Conservation (phyloP, 2,113 vertebrate species). For the Gobiocypris rarus region DNA sequence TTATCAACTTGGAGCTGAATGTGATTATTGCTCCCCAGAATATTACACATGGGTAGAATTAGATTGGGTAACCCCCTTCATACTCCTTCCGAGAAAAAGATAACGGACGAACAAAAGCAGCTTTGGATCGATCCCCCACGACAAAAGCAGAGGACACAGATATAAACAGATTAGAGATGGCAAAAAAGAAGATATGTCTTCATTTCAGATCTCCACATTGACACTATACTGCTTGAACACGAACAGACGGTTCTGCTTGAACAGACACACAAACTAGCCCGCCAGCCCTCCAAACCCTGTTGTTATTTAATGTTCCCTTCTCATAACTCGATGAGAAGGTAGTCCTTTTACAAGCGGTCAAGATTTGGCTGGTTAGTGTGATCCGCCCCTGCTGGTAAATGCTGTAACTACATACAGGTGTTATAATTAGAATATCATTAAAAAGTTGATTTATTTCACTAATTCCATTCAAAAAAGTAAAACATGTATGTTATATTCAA, state of each 20-base stretch:
- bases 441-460: too few species aligned
- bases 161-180: constrained; percentile 72
- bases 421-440: too few species aligned
- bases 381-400: not conserved
- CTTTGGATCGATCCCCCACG: constrained; percentile 70
- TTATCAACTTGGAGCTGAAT: constrained; percentile 61
- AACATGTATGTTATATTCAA: too few species aligned
- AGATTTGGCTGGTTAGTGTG: not conserved
- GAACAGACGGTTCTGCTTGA: not conserved
- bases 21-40: constrained; percentile 74
- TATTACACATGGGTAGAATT: constrained; percentile 73
- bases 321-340: not conserved
- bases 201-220: constrained; percentile 60
- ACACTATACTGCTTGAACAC: not conserved
- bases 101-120: constrained; percentile 66
- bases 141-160: constrained; percentile 62
- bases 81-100: constrained; percentile 57
- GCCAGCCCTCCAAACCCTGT: not conserved
- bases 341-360: constrained; percentile 1
- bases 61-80: constrained; percentile 66
- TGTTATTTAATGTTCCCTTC: constrained; percentile 5
- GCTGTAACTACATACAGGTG: not conserved
- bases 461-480: too few species aligned
- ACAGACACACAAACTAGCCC: not conserved
- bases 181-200: constrained; percentile 64